These are phyloP conservation scores for Cerastoderma edule DNA, from an alignment of 2,888 invertebrate species.

Conservation along the genomic window DNA sequence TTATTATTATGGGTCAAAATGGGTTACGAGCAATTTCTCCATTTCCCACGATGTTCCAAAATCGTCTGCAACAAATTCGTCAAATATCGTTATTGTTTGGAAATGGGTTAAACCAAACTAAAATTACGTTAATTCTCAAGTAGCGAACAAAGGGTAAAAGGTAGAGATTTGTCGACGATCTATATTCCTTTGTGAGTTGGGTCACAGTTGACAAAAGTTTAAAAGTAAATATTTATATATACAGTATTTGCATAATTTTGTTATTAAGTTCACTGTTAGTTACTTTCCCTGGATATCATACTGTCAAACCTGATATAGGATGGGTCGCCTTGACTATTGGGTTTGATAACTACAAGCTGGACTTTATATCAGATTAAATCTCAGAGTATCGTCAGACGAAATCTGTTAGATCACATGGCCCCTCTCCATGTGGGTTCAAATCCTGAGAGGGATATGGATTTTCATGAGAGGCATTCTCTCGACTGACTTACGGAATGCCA, in stretches of 20 bases:
- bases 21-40: slow-evolving; percentile 1
- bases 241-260: slow-evolving; percentile 5
- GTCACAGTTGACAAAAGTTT: slow-evolving; percentile 9
- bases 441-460: background rate
- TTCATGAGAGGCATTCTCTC: too few relatives aligned
- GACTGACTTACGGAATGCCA: too few relatives aligned
- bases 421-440: background rate
- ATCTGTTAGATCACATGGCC: background rate
- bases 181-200: too few relatives aligned
- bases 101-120: too few relatives aligned
- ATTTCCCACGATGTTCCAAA: slow-evolving; percentile 10
- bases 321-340: too few relatives aligned
- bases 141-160: too few relatives aligned
- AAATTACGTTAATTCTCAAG: too few relatives aligned
- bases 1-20: background rate
- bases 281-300: background rate
- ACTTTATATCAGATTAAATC: background rate
- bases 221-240: slow-evolving; percentile 13
- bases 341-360: too few relatives aligned
- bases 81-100: too few relatives aligned
- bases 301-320: too few relatives aligned
- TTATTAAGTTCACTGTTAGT: background rate
- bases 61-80: background rate
- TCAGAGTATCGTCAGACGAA: background rate
- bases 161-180: too few relatives aligned